Evolutionary conservation across 2,797 vertebrate genomes (phyloP), one percentile per base, ranked within the genome.

Genomic region (Coreius guichenoti): DNA sequence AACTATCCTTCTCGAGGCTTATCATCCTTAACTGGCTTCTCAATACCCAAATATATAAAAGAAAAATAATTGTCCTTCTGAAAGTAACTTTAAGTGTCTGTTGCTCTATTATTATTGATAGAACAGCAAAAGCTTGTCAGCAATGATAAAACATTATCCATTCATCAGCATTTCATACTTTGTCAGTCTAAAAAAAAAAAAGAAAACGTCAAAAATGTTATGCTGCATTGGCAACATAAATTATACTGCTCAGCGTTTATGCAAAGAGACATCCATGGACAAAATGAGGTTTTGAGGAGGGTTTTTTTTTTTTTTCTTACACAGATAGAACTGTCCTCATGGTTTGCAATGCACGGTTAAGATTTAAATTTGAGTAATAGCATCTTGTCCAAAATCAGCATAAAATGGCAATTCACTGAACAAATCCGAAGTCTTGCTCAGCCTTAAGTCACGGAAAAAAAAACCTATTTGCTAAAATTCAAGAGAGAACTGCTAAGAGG

Each of bases 191-290:
- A 90, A 94, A 93, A 39, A 39, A 39, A 39, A 39, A 39, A 43
- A 43, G 8, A 43, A 9, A 93, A 94, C 93, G 92, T 26, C 26
- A 90, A 91, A 92, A 92, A 91, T 91, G 90, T 90, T 92, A 92
- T 92, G 87, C 89, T 88, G 87, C 92, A 91, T 92, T 94, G 86
- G 89, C 90, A 89, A 91, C 91, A 88, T 90, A 92, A 94, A 93
- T 92, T 93, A 92, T 88, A 89, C 89, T 88, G 92, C 93, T 95
- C 93, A 93, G 93, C 92, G 91, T 93, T 95, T 93, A 94, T 93
- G 94, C 94, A 93, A 94, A 94, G 89, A 90, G 90, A 88, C 81
- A 80, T 78, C 39, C 63, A 26, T 86, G 84, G 54, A 68, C 79
- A 87, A 87, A 86, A 17, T 47, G 1, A 14, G 17, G 26, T 80